phyloP scores from a whole-genome alignment of 2,113 vertebrate species.

The Rhinichthys klamathensis region DNA sequence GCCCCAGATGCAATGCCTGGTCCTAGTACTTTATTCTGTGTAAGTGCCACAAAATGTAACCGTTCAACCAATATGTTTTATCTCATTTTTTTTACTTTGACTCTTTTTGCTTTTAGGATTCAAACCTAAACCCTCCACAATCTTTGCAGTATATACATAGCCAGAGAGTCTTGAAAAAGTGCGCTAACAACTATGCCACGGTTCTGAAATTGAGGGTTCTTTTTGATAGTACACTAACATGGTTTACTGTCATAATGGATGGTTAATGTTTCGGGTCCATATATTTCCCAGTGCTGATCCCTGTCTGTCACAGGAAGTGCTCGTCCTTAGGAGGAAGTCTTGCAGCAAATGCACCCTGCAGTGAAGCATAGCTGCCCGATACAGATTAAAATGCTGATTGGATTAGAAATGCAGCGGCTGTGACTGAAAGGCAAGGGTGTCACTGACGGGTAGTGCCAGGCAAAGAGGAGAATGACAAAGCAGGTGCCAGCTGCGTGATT shows the following conservation, averaged over 20 bases:
- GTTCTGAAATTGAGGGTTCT: background rate
- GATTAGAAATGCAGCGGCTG: slow-evolving; percentile 22
- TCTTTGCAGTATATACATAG: background rate
- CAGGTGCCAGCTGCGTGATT: slow-evolving; percentile 58
- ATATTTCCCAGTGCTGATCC: background rate
- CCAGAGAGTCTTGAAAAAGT: background rate
- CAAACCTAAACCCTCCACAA: background rate
- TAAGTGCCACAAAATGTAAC: background rate
- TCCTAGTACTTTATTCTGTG: background rate
- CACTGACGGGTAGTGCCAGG: slow-evolving; percentile 24
- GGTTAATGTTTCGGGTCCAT: background rate
- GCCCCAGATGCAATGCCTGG: too few species aligned
- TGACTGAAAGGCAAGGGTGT: slow-evolving; percentile 2
- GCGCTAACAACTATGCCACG: background rate
- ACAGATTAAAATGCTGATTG: slow-evolving; percentile 27
- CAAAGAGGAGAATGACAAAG: slow-evolving; percentile 33
- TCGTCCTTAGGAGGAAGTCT: background rate
- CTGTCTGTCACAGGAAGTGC: slow-evolving; percentile 32
- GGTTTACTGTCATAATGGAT: background rate
- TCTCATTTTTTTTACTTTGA: background rate
- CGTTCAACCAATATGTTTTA: background rate
- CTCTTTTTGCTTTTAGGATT: background rate
- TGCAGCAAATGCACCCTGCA: background rate
- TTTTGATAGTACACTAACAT: background rate
- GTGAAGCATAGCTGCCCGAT: background rate